Base-by-base conservation (phyloP, 2,113 vertebrate genomes). In the Mobula hypostoma region DNA sequence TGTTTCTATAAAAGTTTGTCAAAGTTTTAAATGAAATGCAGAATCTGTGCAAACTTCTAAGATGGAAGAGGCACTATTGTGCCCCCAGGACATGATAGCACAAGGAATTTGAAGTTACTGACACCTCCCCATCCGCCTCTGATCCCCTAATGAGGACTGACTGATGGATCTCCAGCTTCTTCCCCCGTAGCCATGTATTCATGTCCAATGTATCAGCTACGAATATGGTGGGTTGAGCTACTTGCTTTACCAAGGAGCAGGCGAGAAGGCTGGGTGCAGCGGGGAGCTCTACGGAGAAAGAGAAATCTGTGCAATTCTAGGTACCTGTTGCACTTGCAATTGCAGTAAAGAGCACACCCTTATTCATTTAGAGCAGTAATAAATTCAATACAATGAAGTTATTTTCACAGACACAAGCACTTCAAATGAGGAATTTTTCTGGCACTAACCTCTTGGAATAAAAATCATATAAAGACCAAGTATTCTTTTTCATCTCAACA, bases 391-490 rank as follows among this genome's bases (percentile, higher is more conserved):
- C 17, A n/a, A 88, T 15, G 14, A 1, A 66, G 5, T 68, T 15
- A 90, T 90, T 66, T 90, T 66, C 61, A 90, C 32, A 12, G 85
- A n/a, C 61, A 63, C 14, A n/a, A 6, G 12, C 58, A 66, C 85
- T 90, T 90, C 66, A 90, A 90, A 90, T 36, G 15, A 90, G 8
- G 24, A 70, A 29, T 93, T 93, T 76, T 21, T 74, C 72, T 56
- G 36, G 74, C 40, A 93, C 6, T 76, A 21, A 40, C 7, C 24
- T 56, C 68, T 48, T 11, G 36, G 24, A 74, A 56, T 56, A 56
- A 76, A 76, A 76, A 27, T n/a, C 29, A 56, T 48, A 29, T 48
- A 56, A 56, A 93, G 56, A 56, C 32, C 68, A 56, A 15, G 3
- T 93, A 36, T 56, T 48, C 2, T 61, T 7, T 74, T 3, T 27